Percentiles rank a stretch among this genome's conserved stretches.
phyloP scores from a whole-genome alignment of 1,140 invertebrate species.

The Drosophila simulans region DNA sequence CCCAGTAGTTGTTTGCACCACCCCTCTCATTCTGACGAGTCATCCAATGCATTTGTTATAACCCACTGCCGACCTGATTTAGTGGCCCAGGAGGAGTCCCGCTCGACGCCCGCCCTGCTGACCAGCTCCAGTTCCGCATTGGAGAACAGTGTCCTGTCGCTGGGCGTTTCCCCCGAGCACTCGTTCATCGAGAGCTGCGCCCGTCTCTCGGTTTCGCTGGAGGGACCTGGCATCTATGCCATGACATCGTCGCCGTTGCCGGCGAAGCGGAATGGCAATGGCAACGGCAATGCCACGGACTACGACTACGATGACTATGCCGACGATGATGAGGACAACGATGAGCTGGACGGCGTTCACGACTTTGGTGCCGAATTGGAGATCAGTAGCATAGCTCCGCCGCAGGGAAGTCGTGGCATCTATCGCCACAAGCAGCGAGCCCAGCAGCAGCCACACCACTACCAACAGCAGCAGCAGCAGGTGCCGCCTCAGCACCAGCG shows the following conservation, averaged over 20 bases:
- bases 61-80: constrained; percentile 44
- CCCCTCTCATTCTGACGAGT: constrained; percentile 25
- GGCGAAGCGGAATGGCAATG: constrained; percentile 57
- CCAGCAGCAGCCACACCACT: constrained; percentile 35
- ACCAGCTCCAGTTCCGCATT: constrained; percentile 87
- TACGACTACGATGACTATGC: constrained; percentile 75
- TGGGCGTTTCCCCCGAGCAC: constrained; percentile 93
- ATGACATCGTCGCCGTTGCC: constrained; percentile 80
- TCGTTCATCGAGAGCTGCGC: constrained; percentile 94
- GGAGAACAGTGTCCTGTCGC: constrained; percentile 86
- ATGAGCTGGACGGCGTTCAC: constrained; percentile 65
- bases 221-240: constrained; percentile 86
- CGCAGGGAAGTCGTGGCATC: constrained; percentile 39
- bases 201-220: constrained; percentile 92
- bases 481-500: constrained; percentile 26
- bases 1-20: constrained; percentile 23
- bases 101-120: constrained; percentile 92
- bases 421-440: constrained; percentile 35
- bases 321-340: constrained; percentile 73
- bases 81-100: constrained; percentile 91
- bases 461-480: constrained; percentile 31
- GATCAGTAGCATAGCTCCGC: constrained; percentile 59
- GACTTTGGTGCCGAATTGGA: constrained; percentile 65
- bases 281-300: constrained; percentile 67
- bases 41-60: constrained; percentile 47